phyloP scores from a whole-genome alignment of 2,797 vertebrate species.

The Myotis vivesi region DNA sequence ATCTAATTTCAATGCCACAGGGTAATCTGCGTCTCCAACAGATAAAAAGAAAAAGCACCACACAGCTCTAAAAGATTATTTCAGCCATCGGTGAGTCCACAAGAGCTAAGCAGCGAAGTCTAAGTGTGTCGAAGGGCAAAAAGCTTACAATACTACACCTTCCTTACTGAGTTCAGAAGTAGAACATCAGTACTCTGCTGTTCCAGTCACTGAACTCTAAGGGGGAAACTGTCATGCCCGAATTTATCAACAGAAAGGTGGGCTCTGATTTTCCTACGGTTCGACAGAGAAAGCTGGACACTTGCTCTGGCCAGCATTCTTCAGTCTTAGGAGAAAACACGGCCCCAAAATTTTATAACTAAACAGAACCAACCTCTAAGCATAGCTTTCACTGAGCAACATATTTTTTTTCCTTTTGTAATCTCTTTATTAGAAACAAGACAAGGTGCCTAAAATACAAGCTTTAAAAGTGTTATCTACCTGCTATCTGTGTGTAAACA shows the following conservation, averaged over 20 bases:
- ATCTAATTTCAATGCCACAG: slow-evolving; percentile 66
- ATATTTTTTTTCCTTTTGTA: slow-evolving; percentile 2
- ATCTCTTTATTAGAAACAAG: slow-evolving; percentile 40
- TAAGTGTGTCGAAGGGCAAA: slow-evolving; percentile 26
- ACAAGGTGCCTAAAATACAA: slow-evolving; percentile 35
- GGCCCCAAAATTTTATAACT: slow-evolving; percentile 58
- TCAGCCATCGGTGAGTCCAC: background rate
- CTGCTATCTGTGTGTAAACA: background rate
- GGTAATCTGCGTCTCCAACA: slow-evolving; percentile 31
- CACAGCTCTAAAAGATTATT: background rate
- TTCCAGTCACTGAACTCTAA: slow-evolving; percentile 54
- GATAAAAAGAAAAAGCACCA: slow-evolving; percentile 40
- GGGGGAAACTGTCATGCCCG: background rate
- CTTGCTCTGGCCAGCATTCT: background rate
- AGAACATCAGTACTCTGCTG: slow-evolving; percentile 39
- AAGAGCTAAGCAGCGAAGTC: background rate
- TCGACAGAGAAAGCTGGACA: background rate
- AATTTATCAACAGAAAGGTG: slow-evolving; percentile 40
- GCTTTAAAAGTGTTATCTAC: background rate
- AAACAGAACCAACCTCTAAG: slow-evolving; percentile 12
- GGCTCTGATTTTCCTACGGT: background rate
- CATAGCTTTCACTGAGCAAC: slow-evolving; percentile 15
- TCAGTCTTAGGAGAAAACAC: slow-evolving; percentile 39
- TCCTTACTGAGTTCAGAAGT: slow-evolving; percentile 48
- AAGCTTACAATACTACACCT: slow-evolving; percentile 30